These are phyloP conservation scores for Penaeus japonicus DNA, from an alignment of 1,140 invertebrate genomes.

Conservation along the genomic window DNA sequence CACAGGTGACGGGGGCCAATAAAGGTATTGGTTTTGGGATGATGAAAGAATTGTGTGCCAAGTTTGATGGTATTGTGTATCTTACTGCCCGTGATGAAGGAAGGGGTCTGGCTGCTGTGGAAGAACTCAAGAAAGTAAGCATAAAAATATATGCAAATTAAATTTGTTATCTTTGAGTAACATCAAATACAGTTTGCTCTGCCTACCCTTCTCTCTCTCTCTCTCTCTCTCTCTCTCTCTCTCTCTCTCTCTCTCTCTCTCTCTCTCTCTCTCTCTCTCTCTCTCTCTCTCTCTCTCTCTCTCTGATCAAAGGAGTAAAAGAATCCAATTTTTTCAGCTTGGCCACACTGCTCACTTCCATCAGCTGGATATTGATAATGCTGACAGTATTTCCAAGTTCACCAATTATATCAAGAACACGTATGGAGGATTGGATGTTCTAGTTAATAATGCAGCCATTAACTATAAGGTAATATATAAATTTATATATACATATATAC, in stretches of 20 bases:
- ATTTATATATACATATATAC: no score
- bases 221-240: no score
- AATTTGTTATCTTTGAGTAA: no score
- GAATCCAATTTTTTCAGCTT: background rate
- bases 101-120: slow-evolving; percentile 70
- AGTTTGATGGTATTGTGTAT: slow-evolving; percentile 72
- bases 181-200: no score
- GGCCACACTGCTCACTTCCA: slow-evolving; percentile 72
- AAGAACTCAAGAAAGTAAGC: slow-evolving; percentile 66
- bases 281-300: no score
- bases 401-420: slow-evolving; percentile 71
- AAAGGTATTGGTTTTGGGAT: slow-evolving; percentile 79
- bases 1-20: slow-evolving; percentile 74
- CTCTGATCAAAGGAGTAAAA: background rate
- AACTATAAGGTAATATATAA: slow-evolving; percentile 71
- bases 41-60: slow-evolving; percentile 72
- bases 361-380: slow-evolving; percentile 74
- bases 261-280: no score
- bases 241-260: no score
- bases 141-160: background rate
- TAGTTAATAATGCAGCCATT: slow-evolving; percentile 87
- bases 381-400: slow-evolving; percentile 70
- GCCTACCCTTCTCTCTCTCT: no score
- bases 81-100: slow-evolving; percentile 71
- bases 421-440: slow-evolving; percentile 79